These are phyloP conservation scores for Philaethria dido DNA, from an alignment of 2,888 invertebrate species.

Conservation along the genomic window DNA sequence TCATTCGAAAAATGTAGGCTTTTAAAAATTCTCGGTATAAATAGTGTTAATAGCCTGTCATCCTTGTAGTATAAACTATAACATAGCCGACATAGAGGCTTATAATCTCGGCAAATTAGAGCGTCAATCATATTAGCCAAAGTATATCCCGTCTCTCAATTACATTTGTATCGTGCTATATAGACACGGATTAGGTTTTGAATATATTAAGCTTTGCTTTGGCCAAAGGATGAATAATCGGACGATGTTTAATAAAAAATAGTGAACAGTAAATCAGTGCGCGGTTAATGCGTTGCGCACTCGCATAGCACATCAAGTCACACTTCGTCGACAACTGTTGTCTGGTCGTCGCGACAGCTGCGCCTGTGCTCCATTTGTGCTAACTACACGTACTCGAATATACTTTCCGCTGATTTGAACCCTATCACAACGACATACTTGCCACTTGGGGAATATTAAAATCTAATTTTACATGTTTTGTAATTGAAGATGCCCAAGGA, in stretches of 20 bases:
- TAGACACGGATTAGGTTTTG: constrained; percentile 45
- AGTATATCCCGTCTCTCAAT: constrained; percentile 38
- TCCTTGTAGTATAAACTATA: background rate
- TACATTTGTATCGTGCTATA: constrained; percentile 47
- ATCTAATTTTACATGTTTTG: constrained; percentile 48
- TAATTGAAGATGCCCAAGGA: constrained; percentile 51
- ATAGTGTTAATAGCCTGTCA: background rate
- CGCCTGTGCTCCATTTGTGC: constrained; percentile 75
- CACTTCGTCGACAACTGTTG: constrained; percentile 79
- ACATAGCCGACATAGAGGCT: constrained; percentile 14
- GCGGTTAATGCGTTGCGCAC: constrained; percentile 58
- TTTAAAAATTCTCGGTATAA: too few species aligned
- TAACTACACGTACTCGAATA: constrained; percentile 40
- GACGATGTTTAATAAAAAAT: constrained; percentile 58
- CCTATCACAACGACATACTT: constrained; percentile 39
- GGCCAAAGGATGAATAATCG: constrained; percentile 48
- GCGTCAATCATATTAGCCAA: constrained; percentile 44
- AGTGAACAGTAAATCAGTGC: constrained; percentile 65
- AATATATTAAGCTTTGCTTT: constrained; percentile 45
- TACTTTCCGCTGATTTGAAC: constrained; percentile 38
- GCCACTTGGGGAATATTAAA: constrained; percentile 37
- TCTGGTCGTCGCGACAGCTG: constrained; percentile 80
- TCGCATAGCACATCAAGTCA: constrained; percentile 60
- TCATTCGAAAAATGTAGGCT: too few species aligned
- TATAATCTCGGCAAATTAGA: constrained; percentile 39